A percentile compares a stretch with the other conserved stretches of the same genome.
Conservation (phyloP, 2,113 vertebrate genomes). For the Caranx melampygus region DNA sequence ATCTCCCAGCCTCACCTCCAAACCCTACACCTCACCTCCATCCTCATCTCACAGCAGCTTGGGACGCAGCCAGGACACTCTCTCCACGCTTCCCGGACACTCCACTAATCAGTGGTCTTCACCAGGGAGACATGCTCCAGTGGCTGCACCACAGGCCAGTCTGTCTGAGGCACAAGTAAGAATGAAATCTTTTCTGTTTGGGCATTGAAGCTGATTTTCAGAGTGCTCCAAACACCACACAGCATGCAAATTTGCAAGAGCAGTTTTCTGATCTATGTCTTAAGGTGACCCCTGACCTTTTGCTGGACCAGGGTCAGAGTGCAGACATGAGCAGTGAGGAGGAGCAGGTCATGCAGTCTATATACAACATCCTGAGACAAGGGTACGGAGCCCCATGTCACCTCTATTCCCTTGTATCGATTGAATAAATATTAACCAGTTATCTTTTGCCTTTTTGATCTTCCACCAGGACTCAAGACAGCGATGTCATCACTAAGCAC, state of each 20-base stretch:
- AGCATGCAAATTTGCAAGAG: conserved; percentile 56
- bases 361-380: conserved; percentile 89
- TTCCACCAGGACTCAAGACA: conserved; percentile 86
- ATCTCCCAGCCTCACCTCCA: conserved; percentile 42
- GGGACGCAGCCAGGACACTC: conserved; percentile 54
- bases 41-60: conserved; percentile 77
- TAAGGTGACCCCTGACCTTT: conserved; percentile 94
- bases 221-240: conserved; percentile 1
- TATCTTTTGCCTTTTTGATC: background rate
- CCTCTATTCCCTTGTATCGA: background rate
- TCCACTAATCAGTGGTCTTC: conserved; percentile 59
- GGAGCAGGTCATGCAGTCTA: conserved; percentile 84
- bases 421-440: background rate
- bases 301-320: conserved; percentile 90
- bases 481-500: conserved; percentile 81
- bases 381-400: conserved; percentile 79
- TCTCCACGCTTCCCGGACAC: conserved; percentile 33
- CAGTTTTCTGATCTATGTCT: conserved; percentile 75
- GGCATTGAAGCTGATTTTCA: conserved; percentile 1
- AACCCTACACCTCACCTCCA: conserved; percentile 64
- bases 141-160: conserved; percentile 51
- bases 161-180: conserved; percentile 85
- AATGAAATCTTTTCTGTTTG: background rate
- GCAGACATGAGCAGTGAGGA: conserved; percentile 81
- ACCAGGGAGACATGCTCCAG: conserved; percentile 29